Conservation (phyloP, 2,888 invertebrate genomes). For the Sipha maydis region DNA sequence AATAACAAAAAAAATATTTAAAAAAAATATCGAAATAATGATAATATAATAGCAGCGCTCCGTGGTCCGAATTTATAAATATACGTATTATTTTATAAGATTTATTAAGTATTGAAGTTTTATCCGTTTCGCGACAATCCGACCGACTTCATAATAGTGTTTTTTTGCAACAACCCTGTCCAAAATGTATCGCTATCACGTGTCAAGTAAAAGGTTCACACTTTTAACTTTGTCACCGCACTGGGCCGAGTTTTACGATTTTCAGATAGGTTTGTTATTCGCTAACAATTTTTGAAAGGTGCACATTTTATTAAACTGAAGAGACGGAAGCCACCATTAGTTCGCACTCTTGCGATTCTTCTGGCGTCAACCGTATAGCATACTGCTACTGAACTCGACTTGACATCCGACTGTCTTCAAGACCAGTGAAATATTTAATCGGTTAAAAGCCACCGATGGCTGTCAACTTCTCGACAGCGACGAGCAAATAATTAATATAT, state of each 20-base stretch:
- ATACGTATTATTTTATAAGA: too few species aligned
- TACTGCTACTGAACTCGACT: not conserved
- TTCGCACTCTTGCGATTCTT: not conserved
- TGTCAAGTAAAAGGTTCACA: not conserved
- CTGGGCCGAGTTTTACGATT: not conserved
- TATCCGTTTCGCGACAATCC: not conserved
- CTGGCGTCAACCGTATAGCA: not conserved
- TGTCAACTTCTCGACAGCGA: slow-evolving; percentile 39
- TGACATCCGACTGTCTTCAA: slow-evolving; percentile 8
- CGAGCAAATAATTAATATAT: slow-evolving; percentile 59
- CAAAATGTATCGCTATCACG: not conserved
- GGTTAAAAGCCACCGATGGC: slow-evolving; percentile 59
- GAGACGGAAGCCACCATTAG: not conserved
- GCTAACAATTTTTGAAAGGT: slow-evolving; percentile 10
- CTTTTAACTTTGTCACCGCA: not conserved
- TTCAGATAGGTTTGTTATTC: not conserved
- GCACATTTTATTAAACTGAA: slow-evolving; percentile 53
- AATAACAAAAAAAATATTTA: too few species aligned
- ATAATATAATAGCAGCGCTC: too few species aligned
- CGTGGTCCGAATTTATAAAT: too few species aligned
- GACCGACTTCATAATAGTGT: not conserved
- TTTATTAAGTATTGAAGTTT: not conserved
- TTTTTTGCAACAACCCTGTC: not conserved
- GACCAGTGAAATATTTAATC: slow-evolving; percentile 56
- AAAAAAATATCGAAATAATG: too few species aligned